Evolutionary conservation across 2,888 invertebrate species (phyloP), one percentile per base, ranked within the genome.

Genomic region (Euzophera pinguis): DNA sequence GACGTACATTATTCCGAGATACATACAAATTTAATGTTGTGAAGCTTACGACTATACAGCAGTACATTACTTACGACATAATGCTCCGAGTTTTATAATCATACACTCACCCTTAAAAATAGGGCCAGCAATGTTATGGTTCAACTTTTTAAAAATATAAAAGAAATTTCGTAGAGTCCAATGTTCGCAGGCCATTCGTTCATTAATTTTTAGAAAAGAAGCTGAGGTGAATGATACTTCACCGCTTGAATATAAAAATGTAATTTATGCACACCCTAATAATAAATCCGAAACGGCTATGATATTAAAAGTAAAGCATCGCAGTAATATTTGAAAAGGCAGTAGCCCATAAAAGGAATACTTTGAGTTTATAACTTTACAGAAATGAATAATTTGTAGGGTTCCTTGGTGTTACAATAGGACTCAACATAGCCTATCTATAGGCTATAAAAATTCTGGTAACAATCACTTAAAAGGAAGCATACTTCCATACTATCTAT

Each of bases 331-430:
- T 55, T 56, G 54, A 57, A 55, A 57, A 55, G 54, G 54, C 52
- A 55, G 48, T 53, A 51, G 54, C 29, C 55, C 53, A 58, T 53
- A 61, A 59, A 61, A 53, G 43, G 53, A 45, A 51, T 45, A 53
- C 50, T 47, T 53, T 53, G 54, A 54, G 58, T 57, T 61, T 56
- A 57, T 52, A 59, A 55, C 55, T 53, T 55, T 50, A 57, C 8
- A 41, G 47, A 50, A 57, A 58, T 55, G 53, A 55, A 53, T 53
- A 34, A 53, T 54, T 57, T 53, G 51, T 22, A 22, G 22, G 5
- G 22, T 22, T 22, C 22, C 22, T 22, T 22, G 3, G 2, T 22
- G 22, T 22, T 3, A 22, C 22, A 22, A 22, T 22, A 22, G 3
- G 22, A 2, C 22, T n/a, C n/a, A n/a, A n/a, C n/a, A n/a, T n/a